phyloP scores from a whole-genome alignment of 2,797 vertebrate species.

The Perodicticus potto region DNA sequence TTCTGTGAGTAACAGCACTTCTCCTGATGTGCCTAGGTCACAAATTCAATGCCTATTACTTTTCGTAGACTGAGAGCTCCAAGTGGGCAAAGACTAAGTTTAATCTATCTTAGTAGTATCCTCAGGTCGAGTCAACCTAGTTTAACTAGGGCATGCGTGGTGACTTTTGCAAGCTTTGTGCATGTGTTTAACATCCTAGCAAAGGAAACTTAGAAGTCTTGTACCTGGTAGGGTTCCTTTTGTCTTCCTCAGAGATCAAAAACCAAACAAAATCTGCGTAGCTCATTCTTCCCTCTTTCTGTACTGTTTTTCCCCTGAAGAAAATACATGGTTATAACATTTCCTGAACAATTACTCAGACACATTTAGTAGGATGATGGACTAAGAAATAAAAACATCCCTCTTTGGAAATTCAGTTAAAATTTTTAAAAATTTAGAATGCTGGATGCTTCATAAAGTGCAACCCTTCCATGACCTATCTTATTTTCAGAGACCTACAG shows the following conservation, averaged over 20 bases:
- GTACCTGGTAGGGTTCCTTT: conserved; percentile 98
- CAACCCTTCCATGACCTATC: background rate
- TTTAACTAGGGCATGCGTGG: background rate
- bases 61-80: background rate
- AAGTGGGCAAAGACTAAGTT: background rate
- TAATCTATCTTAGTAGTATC: background rate
- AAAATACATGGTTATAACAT: conserved; percentile 73
- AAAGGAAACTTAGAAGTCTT: conserved; percentile 66
- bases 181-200: background rate
- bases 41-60: background rate
- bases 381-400: conserved; percentile 60
- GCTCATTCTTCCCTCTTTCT: conserved; percentile 97
- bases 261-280: conserved; percentile 99
- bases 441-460: background rate
- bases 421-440: background rate
- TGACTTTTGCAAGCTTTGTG: conserved; percentile 13
- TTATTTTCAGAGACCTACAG: conserved; percentile 28
- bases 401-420: conserved; percentile 64
- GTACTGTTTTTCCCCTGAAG: conserved; percentile 95
- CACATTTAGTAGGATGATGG: conserved; percentile 31
- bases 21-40: background rate
- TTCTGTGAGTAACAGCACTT: background rate
- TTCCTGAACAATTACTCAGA: conserved; percentile 51
- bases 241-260: conserved; percentile 98
- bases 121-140: background rate